Conservation (phyloP, 1,140 invertebrate genomes). For the Drosophila gunungcola region DNA sequence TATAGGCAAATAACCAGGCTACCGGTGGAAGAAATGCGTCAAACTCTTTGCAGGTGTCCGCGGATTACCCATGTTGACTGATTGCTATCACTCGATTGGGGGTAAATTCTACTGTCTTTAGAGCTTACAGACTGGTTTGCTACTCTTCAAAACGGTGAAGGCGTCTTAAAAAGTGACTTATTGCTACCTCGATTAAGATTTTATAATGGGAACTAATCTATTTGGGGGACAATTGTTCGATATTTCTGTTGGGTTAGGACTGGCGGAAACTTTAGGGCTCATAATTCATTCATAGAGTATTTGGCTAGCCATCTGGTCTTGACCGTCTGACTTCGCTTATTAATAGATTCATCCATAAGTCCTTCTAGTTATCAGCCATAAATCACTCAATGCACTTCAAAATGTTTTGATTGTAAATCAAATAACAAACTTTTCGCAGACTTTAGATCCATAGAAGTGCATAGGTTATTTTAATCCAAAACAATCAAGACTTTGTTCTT, state of each 20-base stretch:
- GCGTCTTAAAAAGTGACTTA: constrained; percentile 9
- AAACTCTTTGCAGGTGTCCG: constrained; percentile 33
- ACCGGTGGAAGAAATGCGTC: constrained; percentile 28
- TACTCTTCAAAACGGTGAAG: constrained; percentile 8
- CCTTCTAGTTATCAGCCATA: constrained; percentile 27
- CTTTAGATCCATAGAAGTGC: constrained; percentile 27
- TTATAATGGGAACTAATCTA: constrained; percentile 3
- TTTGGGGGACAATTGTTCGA: neutral
- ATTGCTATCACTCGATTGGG: constrained; percentile 38
- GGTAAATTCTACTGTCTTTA: constrained; percentile 13
- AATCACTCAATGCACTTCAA: constrained; percentile 37
- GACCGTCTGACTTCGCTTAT: neutral
- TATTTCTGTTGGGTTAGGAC: neutral
- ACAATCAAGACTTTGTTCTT: neutral
- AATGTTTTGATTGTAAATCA: constrained; percentile 42
- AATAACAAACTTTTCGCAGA: constrained; percentile 16
- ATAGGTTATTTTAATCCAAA: constrained; percentile 5
- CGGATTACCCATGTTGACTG: constrained; percentile 30
- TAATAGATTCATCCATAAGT: constrained; percentile 18
- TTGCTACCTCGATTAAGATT: constrained; percentile 17
- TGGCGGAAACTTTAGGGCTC: neutral
- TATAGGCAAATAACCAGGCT: constrained; percentile 32
- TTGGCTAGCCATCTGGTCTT: constrained; percentile 6
- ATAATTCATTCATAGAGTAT: constrained; percentile 27
- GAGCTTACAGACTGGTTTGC: neutral